Percentiles rank a stretch among this genome's conserved stretches.
These are phyloP conservation scores for Himantopus leucocephalus DNA, from an alignment of 2,113 vertebrate species.

Conservation along the genomic window DNA sequence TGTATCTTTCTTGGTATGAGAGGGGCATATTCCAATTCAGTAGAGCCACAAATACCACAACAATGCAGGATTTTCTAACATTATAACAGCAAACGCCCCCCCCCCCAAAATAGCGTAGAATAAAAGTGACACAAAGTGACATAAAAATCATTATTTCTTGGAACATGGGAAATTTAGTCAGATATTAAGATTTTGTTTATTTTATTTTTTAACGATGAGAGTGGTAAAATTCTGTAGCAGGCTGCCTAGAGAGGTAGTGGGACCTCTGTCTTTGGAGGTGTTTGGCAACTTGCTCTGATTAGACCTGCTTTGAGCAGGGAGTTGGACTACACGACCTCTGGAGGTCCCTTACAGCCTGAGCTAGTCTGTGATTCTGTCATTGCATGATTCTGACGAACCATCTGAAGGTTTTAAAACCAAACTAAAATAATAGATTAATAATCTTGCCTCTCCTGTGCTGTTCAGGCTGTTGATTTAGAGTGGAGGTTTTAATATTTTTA, in stretches of 20 bases:
- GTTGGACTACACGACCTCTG: background rate
- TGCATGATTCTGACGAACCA: background rate
- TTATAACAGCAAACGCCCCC: background rate
- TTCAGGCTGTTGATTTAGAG: background rate
- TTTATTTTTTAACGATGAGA: background rate
- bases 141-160: background rate
- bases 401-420: background rate
- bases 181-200: background rate
- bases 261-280: background rate
- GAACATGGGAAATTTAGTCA: background rate
- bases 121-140: background rate
- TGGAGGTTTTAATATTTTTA: background rate
- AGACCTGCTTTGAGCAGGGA: background rate
- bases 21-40: background rate
- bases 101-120: background rate
- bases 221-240: background rate
- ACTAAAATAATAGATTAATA: background rate
- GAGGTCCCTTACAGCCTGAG: background rate
- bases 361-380: background rate
- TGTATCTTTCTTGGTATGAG: background rate
- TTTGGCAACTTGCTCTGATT: background rate
- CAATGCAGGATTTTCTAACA: background rate
- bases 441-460: background rate
- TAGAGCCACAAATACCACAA: background rate
- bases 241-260: background rate